phyloP scores from a whole-genome alignment of 1,140 invertebrate species.

The Telenomus remus region DNA sequence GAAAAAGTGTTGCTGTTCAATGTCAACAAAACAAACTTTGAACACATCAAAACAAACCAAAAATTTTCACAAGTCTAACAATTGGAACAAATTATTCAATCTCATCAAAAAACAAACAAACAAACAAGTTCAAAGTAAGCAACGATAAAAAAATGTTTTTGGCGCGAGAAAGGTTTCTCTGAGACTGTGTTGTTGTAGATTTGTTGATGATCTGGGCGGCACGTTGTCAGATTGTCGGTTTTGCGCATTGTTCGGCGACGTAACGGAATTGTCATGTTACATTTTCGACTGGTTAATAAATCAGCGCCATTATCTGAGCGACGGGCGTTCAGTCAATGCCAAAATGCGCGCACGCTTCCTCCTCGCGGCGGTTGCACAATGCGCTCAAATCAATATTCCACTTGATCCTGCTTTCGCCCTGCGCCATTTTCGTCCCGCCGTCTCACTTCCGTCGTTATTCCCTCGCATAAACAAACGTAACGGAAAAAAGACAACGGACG shows the following conservation, averaged over 20 bases:
- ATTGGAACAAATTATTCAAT: too few relatives aligned
- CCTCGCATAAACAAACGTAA: not conserved
- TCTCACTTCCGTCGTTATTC: not conserved
- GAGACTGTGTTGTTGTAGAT: too few relatives aligned
- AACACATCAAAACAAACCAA: too few relatives aligned
- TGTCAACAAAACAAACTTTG: too few relatives aligned
- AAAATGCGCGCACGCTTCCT: slow-evolving; percentile 51
- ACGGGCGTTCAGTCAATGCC: slow-evolving; percentile 56
- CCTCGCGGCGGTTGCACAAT: slow-evolving; percentile 47
- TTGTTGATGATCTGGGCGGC: too few relatives aligned
- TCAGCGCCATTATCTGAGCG: slow-evolving; percentile 59
- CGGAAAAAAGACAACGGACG: not conserved
- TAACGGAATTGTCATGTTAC: slow-evolving; percentile 61
- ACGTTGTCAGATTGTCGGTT: slow-evolving; percentile 57
- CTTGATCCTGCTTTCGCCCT: slow-evolving; percentile 33
- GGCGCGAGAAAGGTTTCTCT: too few relatives aligned
- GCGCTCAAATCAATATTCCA: slow-evolving; percentile 43
- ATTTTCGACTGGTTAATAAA: slow-evolving; percentile 66
- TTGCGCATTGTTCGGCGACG: slow-evolving; percentile 62
- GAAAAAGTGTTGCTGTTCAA: too few relatives aligned
- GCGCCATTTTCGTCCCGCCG: slow-evolving; percentile 10
- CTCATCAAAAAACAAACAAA: too few relatives aligned
- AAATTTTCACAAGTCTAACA: too few relatives aligned
- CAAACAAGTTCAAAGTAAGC: too few relatives aligned
- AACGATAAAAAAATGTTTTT: too few relatives aligned